Percentiles rank a stretch among this genome's conserved stretches.
Evolutionary conservation across 2,888 invertebrate species (phyloP).

Genomic region (Andrena camellia): DNA sequence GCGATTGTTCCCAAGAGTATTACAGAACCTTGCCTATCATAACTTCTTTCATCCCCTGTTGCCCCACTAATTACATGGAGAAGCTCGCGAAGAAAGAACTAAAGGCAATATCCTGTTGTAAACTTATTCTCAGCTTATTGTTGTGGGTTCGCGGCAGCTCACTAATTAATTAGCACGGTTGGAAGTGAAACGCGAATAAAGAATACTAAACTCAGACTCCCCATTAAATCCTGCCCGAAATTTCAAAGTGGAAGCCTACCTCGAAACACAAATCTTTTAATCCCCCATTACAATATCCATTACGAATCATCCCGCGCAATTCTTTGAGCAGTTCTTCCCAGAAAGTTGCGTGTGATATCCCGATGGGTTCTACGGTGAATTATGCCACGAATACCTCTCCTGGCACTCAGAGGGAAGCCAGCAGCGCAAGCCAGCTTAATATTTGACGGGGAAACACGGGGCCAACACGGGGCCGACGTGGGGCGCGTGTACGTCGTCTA

Average conservation of each 20-base stretch:
- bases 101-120: neutral
- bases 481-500: slow-evolving; percentile 32
- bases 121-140: neutral
- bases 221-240: too few relatives aligned
- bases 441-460: slow-evolving; percentile 42
- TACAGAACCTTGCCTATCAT: neutral
- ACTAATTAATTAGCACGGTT: neutral
- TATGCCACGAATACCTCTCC: neutral
- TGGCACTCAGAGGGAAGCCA: neutral
- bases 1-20: slow-evolving; percentile 20
- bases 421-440: slow-evolving; percentile 40
- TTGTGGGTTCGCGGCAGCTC: neutral
- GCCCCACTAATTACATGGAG: slow-evolving; percentile 1
- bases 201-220: too few relatives aligned
- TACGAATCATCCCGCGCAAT: too few relatives aligned
- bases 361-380: neutral
- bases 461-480: slow-evolving; percentile 9
- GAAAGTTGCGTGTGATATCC: too few relatives aligned
- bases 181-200: too few relatives aligned
- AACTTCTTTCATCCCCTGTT: neutral
- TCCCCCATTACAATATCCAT: too few relatives aligned
- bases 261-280: too few relatives aligned
- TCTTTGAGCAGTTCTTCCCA: too few relatives aligned
- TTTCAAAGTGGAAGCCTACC: too few relatives aligned
- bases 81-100: slow-evolving; percentile 8